Evolutionary conservation across 2,113 vertebrate species (phyloP).

Genomic region (Lanius ludovicianus): DNA sequence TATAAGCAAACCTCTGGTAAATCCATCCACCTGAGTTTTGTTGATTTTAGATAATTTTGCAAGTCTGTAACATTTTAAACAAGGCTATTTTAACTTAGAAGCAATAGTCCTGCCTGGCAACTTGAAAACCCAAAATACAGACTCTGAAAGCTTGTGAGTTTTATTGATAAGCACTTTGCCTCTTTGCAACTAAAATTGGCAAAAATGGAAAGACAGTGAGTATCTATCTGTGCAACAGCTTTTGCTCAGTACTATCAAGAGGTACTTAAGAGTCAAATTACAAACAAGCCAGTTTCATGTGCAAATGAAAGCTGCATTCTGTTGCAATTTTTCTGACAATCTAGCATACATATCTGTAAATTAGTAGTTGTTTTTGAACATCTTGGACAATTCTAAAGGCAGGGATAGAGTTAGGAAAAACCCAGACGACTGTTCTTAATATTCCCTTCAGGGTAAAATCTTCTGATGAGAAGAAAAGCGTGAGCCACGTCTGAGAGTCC

Average conservation of each 20-base stretch:
- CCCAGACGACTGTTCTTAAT: not conserved
- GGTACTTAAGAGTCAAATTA: not conserved
- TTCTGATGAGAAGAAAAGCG: not conserved
- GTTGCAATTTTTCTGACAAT: not conserved
- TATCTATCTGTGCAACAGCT: not conserved
- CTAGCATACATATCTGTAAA: not conserved
- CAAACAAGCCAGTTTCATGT: not conserved
- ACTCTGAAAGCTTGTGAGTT: not conserved
- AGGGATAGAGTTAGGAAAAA: not conserved
- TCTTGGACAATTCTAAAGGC: not conserved
- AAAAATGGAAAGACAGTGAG: not conserved
- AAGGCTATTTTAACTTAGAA: not conserved
- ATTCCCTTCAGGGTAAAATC: not conserved
- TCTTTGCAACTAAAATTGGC: not conserved
- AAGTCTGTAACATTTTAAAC: not conserved
- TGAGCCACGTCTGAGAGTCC: fast-evolving
- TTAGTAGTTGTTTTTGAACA: not conserved
- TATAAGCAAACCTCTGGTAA: not conserved
- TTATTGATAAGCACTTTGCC: not conserved
- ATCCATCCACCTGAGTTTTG: not conserved
- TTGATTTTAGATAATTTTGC: not conserved
- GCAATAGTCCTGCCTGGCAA: not conserved
- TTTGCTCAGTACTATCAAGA: not conserved
- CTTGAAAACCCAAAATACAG: not conserved
- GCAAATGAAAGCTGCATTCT: not conserved